phyloP scores from a whole-genome alignment of 2,888 invertebrate species.

The Catocala sponsa region DNA sequence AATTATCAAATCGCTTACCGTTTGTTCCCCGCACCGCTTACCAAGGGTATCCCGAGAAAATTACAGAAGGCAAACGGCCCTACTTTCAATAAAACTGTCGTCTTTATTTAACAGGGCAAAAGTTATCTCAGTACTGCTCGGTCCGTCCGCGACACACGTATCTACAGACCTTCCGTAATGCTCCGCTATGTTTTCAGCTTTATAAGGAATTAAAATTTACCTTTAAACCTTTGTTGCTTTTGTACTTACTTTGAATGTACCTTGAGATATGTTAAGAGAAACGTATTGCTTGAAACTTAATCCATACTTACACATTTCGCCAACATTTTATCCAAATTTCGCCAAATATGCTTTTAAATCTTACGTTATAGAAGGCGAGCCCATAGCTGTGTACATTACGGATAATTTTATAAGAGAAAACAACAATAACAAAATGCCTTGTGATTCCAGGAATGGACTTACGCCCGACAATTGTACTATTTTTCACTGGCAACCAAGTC shows the following conservation, averaged over 20 bases:
- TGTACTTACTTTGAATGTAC: neutral
- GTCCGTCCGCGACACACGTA: slow-evolving; percentile 54
- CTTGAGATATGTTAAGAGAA: no score
- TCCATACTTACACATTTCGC: no score
- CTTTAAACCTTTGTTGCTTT: slow-evolving; percentile 3
- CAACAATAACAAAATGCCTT: no score
- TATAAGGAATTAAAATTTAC: slow-evolving; percentile 18
- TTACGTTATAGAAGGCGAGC: no score
- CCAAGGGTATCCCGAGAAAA: slow-evolving; percentile 80
- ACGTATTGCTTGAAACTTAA: no score
- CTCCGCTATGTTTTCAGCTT: slow-evolving; percentile 22
- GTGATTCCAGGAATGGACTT: no score
- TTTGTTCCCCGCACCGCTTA: slow-evolving; percentile 51
- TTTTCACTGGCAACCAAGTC: no score
- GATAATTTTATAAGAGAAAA: no score
- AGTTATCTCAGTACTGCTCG: slow-evolving; percentile 73
- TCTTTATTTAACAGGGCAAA: slow-evolving; percentile 86
- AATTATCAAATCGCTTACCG: slow-evolving; percentile 5
- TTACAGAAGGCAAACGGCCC: slow-evolving; percentile 85
- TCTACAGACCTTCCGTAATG: slow-evolving; percentile 39
- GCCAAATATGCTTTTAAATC: no score
- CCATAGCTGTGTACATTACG: no score
- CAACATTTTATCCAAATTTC: no score
- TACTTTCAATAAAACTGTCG: slow-evolving; percentile 87
- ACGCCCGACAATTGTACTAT: no score